A percentile compares a stretch with the other conserved stretches of the same genome.
These are phyloP conservation scores for Aythya fuligula DNA, from an alignment of 2,797 vertebrate genomes.

Conservation along the genomic window DNA sequence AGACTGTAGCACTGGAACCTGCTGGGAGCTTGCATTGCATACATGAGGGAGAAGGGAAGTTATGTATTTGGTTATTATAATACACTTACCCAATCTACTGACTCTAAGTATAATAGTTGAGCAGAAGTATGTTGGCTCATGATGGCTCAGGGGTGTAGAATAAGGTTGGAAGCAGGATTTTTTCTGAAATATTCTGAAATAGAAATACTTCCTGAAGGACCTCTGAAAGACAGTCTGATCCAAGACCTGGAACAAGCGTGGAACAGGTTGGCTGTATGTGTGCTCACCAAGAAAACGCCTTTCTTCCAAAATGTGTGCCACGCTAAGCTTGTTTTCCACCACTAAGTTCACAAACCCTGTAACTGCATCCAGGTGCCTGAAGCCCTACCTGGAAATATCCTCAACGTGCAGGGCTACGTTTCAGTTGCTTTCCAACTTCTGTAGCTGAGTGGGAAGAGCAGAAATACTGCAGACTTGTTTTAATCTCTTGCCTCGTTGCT, in stretches of 20 bases:
- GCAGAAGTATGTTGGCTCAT: not conserved
- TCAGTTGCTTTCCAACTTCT: not conserved
- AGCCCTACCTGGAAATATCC: not conserved
- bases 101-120: not conserved
- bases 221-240: not conserved
- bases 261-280: not conserved
- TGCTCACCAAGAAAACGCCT: not conserved
- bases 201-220: not conserved
- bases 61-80: not conserved
- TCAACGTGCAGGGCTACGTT: accelerated
- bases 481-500: not conserved
- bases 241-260: not conserved
- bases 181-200: not conserved
- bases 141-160: not conserved
- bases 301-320: accelerated
- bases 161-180: not conserved
- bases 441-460: not conserved
- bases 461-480: not conserved
- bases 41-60: not conserved
- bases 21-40: not conserved
- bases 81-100: not conserved
- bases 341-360: not conserved
- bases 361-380: not conserved
- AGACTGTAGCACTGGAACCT: not conserved
- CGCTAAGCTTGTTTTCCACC: not conserved